Percentiles rank a stretch among this genome's conserved stretches.
Conservation (phyloP, 2,113 vertebrate genomes). For the Oriolus oriolus region DNA sequence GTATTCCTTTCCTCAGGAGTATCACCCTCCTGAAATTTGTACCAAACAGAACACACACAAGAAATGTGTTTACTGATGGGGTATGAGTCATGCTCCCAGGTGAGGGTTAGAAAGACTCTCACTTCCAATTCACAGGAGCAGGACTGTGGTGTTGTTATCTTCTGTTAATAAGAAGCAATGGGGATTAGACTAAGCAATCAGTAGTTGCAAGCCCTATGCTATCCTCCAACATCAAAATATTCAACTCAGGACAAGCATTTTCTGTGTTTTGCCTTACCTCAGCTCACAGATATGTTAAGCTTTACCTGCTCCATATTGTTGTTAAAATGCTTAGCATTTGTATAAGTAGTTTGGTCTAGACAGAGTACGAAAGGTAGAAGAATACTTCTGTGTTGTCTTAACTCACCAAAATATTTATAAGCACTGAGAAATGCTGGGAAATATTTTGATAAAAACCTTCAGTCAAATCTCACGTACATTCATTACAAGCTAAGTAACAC, state of each 20-base stretch:
- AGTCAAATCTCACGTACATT: not conserved
- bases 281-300: not conserved
- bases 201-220: not conserved
- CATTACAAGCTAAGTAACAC: not conserved
- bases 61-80: not conserved
- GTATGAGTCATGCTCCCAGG: slow-evolving; percentile 28
- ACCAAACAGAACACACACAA: not conserved
- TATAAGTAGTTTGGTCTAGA: not conserved
- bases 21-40: not conserved
- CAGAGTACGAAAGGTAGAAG: not conserved
- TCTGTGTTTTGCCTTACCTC: not conserved
- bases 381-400: not conserved
- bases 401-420: not conserved
- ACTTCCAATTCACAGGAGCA: not conserved
- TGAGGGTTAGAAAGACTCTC: not conserved
- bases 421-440: not conserved
- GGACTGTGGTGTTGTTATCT: not conserved
- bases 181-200: not conserved
- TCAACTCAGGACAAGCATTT: not conserved
- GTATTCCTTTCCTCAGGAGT: not conserved
- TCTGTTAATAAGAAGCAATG: not conserved
- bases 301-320: not conserved
- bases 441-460: not conserved
- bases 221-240: not conserved
- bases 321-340: not conserved